Conservation (phyloP, 1,140 invertebrate genomes). For the Lucilia cuprina region DNA sequence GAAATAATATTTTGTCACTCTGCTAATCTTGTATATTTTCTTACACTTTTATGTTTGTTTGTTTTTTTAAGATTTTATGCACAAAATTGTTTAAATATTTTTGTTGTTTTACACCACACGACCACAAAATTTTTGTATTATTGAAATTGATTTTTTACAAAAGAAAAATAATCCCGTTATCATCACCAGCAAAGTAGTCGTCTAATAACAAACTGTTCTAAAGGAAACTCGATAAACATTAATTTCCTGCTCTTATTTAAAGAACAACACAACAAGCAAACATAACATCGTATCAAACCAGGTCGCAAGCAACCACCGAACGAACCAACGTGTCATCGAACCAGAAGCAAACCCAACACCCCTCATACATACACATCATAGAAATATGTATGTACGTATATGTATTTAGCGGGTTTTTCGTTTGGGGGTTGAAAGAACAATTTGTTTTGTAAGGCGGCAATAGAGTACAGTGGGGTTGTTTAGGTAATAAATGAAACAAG, state of each 20-base stretch:
- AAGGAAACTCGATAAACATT: conserved; percentile 33
- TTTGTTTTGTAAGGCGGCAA: background rate
- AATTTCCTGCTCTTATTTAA: conserved; percentile 29
- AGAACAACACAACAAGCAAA: background rate
- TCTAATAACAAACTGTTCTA: conserved; percentile 29
- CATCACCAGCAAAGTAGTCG: background rate
- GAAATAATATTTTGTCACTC: background rate
- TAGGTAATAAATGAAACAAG: background rate
- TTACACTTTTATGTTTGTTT: background rate
- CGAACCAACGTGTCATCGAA: background rate
- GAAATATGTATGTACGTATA: background rate
- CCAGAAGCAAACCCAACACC: background rate
- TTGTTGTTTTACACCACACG: conserved; percentile 1
- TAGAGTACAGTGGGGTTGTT: background rate
- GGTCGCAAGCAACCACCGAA: background rate
- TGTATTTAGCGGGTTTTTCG: background rate
- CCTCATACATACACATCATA: background rate
- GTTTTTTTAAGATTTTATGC: background rate
- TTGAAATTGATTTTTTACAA: conserved; percentile 20
- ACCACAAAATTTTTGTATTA: conserved; percentile 6
- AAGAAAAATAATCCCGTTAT: conserved; percentile 23
- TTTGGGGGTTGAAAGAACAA: background rate
- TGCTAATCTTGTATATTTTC: background rate
- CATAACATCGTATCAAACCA: background rate
- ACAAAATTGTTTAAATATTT: background rate